phyloP scores from a whole-genome alignment of 37 sponge, comb jelly and placozoan species.

The Geodia barretti region DNA sequence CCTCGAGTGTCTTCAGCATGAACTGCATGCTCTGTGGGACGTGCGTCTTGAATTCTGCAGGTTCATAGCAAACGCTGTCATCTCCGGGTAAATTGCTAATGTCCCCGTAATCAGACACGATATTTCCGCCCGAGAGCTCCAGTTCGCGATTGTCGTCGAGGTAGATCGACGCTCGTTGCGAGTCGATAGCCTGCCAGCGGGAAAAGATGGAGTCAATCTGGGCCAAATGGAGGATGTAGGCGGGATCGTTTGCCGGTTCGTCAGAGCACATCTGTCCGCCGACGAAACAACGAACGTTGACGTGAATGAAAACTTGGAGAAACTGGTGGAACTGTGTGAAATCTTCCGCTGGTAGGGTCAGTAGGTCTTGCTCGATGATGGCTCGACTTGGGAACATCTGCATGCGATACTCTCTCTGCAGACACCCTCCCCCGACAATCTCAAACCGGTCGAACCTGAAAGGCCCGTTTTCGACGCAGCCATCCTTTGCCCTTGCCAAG shows the following conservation, averaged over 20 bases:
- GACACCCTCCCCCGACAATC: constrained; percentile 75
- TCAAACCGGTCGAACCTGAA: constrained; percentile 38
- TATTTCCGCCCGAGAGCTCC: neutral
- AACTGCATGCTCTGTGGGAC: constrained; percentile 23
- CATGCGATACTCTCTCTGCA: constrained; percentile 52
- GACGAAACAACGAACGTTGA: constrained; percentile 65
- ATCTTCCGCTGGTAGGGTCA: constrained; percentile 28
- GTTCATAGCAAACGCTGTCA: constrained; percentile 46
- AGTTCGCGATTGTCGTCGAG: constrained; percentile 41
- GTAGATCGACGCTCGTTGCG: constrained; percentile 17
- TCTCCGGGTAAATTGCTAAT: constrained; percentile 49
- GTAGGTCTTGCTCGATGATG: constrained; percentile 50
- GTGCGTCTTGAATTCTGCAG: constrained; percentile 37
- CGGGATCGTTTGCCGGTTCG: constrained; percentile 66
- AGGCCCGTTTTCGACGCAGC: constrained; percentile 68
- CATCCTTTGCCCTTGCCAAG: constrained; percentile 14
- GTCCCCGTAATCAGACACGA: constrained; percentile 37
- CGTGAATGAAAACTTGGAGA: constrained; percentile 58
- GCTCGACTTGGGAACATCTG: constrained; percentile 52
- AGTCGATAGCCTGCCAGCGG: constrained; percentile 60
- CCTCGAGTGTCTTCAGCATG: constrained; percentile 7
- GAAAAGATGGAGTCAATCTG: constrained; percentile 59
- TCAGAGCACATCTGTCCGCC: constrained; percentile 72
- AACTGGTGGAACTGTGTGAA: constrained; percentile 49
- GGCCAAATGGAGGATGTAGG: constrained; percentile 55